Conservation (phyloP, 2,888 invertebrate genomes). For the Zootermopsis nevadensis region DNA sequence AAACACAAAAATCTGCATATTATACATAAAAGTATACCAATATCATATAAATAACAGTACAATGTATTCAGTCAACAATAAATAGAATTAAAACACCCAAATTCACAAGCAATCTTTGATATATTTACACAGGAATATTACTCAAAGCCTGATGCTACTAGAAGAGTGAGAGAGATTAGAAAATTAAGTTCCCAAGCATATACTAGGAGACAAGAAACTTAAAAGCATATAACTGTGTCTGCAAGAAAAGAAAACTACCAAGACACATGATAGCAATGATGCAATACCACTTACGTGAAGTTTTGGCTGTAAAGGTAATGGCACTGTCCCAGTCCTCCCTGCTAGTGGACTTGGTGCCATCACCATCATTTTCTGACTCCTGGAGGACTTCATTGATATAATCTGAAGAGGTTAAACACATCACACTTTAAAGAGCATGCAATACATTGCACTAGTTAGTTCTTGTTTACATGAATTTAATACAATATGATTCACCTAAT, state of each 20-base stretch:
- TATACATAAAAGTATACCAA: neutral
- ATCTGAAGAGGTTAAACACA: constrained; percentile 66
- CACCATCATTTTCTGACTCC: constrained; percentile 68
- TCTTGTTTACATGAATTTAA: neutral
- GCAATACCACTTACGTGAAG: constrained; percentile 78
- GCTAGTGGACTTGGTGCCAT: constrained; percentile 67
- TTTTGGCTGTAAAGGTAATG: constrained; percentile 90
- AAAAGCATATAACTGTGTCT: neutral
- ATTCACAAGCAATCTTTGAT: too few species aligned
- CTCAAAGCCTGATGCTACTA: too few species aligned
- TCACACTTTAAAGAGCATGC: neutral
- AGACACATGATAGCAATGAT: neutral
- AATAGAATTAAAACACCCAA: too few species aligned
- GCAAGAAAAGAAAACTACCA: neutral
- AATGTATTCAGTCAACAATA: neutral
- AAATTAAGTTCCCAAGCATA: too few species aligned
- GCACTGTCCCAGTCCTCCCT: constrained; percentile 86
- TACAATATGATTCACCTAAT: neutral
- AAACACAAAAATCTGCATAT: neutral
- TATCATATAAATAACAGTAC: neutral
- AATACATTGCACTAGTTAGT: neutral
- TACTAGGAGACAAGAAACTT: too few species aligned
- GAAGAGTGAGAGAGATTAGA: too few species aligned
- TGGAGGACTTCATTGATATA: constrained; percentile 87
- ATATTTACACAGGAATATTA: too few species aligned